These are phyloP conservation scores for Hybognathus amarus DNA, from an alignment of 2,797 vertebrate species.

Conservation along the genomic window DNA sequence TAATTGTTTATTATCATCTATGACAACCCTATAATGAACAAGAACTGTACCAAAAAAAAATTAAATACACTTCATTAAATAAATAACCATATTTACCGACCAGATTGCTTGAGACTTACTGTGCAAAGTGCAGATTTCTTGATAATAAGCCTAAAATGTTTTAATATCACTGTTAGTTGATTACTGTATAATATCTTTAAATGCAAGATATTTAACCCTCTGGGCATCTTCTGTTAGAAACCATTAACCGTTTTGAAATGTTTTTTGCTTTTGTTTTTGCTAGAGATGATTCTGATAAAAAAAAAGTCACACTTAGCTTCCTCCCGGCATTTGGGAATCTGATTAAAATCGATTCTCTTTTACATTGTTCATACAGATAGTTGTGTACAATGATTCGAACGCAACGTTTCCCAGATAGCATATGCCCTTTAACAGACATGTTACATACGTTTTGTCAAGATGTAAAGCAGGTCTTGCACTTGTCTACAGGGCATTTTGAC, in stretches of 20 bases:
- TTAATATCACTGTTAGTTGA: not conserved
- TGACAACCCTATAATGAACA: not conserved
- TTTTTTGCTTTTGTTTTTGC: no score
- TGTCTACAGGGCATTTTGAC: not conserved
- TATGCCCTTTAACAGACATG: not conserved
- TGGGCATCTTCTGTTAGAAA: no score
- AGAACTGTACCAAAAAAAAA: not conserved
- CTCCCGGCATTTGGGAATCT: not conserved
- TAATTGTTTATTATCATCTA: not conserved
- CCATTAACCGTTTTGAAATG: no score
- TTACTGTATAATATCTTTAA: no score
- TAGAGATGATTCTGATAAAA: no score
- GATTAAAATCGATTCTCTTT: not conserved
- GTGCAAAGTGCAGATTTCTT: no score
- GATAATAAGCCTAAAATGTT: not conserved
- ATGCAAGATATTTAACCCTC: no score
- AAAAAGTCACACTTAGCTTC: no score
- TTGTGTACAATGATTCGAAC: not conserved
- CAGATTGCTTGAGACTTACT: not conserved
- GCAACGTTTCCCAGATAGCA: not conserved
- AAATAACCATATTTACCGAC: not conserved
- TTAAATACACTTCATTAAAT: no score
- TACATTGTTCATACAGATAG: not conserved
- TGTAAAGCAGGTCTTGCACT: not conserved
- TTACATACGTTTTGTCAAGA: not conserved